Evolutionary conservation across 2,113 vertebrate genomes (phyloP), one percentile per base, ranked within the genome.

Genomic region (Baryphthengus martii): DNA sequence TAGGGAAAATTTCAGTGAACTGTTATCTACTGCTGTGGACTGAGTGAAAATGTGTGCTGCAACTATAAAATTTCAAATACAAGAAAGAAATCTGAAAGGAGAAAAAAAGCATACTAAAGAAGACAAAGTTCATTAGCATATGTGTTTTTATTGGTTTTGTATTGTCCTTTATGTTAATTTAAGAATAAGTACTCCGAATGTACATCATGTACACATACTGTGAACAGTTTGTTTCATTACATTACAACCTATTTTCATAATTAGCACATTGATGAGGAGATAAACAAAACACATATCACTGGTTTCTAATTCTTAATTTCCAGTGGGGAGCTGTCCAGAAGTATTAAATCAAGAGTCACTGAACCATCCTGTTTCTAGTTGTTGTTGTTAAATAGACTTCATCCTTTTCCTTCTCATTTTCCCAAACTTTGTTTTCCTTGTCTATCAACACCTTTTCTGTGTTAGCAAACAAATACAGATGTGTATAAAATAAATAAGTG

Each of bases 241-340:
- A 90, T 94, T 80, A 83, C 33, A 72, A 70, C 29, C 13, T 49
- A 14, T 77, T 90, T 95, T 91, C 78, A 91, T 81, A 75, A 29
- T 94, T 72, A 93, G 79, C 31, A 94, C 59, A 93, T 13, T 81
- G 82, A 95, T 84, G 68, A 93, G 83, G 16, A 83, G 44, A 89
- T 89, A 83, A 96, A 88, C 59, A 93, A 88, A 90, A 40, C 13
- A 75, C 35, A 68, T 61, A 81, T 44, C 80, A 65, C 76, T 88
- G 74, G 83, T 96, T 91, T 85, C 35, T 88, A 84, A 88, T 83
- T 93, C 66, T 88, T 88, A 37, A 86, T 94, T 94, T 95, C 28
- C 88, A 89, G n/a, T 66, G 44, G 40, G 59, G 28, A 84, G 14
- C 37, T 89, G 63, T 91, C 81, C 63, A 88, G 58, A 88, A 89